Percentiles rank a stretch among this genome's conserved stretches.
These are phyloP conservation scores for Melanaphis sacchari DNA, from an alignment of 1,140 invertebrate genomes.

Conservation along the genomic window DNA sequence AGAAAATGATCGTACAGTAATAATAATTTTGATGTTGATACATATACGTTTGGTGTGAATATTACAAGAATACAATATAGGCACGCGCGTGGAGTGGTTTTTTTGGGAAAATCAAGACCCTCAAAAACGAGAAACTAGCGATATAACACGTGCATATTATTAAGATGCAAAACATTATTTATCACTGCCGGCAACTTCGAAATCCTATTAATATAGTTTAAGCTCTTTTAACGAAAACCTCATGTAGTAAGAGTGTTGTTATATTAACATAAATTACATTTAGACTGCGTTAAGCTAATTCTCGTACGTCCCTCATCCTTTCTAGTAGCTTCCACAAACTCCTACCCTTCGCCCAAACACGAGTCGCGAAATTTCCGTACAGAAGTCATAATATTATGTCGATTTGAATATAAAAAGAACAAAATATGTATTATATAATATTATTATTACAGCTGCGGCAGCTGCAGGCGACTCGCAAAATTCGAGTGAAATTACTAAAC, in stretches of 20 bases:
- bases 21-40: background rate
- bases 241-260: background rate
- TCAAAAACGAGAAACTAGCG: background rate
- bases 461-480: background rate
- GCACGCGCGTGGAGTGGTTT: background rate
- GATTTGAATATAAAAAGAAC: background rate
- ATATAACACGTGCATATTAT: background rate
- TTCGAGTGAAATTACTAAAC: background rate
- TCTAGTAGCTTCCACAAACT: background rate
- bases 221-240: slow-evolving; percentile 47
- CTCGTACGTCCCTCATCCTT: no score
- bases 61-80: background rate
- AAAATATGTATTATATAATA: background rate
- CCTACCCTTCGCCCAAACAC: background rate
- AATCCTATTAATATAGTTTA: slow-evolving; percentile 47
- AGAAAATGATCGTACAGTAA: background rate
- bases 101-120: background rate
- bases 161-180: background rate
- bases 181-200: background rate
- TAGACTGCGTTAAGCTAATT: background rate
- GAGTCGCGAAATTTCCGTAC: background rate
- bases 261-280: slow-evolving; percentile 51
- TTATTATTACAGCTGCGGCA: background rate
- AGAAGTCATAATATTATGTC: background rate
- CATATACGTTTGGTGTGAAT: background rate